A percentile compares a stretch with the other conserved stretches of the same genome.
Conservation (phyloP, 2,797 vertebrate genomes). For the Ctenochaetus hawaiiensis region DNA sequence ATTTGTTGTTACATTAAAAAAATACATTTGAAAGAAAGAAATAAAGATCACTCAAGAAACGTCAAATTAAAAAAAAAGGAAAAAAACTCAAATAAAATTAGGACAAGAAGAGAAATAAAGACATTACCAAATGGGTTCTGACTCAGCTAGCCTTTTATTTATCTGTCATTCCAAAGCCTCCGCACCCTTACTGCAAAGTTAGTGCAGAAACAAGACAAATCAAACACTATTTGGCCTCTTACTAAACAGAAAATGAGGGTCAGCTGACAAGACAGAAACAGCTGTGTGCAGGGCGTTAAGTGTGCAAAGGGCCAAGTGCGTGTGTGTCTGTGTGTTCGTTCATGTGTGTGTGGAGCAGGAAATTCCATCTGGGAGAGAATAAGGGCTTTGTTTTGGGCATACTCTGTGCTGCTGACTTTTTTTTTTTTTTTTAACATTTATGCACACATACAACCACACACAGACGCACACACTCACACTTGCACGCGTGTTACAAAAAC, state of each 20-base stretch:
- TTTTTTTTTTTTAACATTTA: slow-evolving; percentile 38
- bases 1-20: too few species aligned
- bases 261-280: slow-evolving; percentile 79
- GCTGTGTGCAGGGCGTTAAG: slow-evolving; percentile 53
- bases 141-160: neutral
- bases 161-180: neutral
- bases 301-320: slow-evolving; percentile 48
- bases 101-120: neutral
- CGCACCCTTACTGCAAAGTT: neutral
- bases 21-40: neutral
- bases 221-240: slow-evolving; percentile 48
- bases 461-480: slow-evolving; percentile 15
- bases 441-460: slow-evolving; percentile 51
- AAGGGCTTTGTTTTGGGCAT: slow-evolving; percentile 74
- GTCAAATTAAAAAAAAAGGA: too few species aligned
- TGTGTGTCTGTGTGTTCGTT: slow-evolving; percentile 25
- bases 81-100: neutral
- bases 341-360: slow-evolving; percentile 63
- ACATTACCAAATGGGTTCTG: neutral
- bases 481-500: slow-evolving; percentile 34
- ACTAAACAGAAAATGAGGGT: slow-evolving; percentile 62
- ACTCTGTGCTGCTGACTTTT: slow-evolving; percentile 57
- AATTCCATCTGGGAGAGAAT: slow-evolving; percentile 72
- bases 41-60: neutral
- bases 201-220: slow-evolving; percentile 44